Base-by-base conservation (phyloP, 2,797 vertebrate genomes). In the Nannoperca obscura region DNA sequence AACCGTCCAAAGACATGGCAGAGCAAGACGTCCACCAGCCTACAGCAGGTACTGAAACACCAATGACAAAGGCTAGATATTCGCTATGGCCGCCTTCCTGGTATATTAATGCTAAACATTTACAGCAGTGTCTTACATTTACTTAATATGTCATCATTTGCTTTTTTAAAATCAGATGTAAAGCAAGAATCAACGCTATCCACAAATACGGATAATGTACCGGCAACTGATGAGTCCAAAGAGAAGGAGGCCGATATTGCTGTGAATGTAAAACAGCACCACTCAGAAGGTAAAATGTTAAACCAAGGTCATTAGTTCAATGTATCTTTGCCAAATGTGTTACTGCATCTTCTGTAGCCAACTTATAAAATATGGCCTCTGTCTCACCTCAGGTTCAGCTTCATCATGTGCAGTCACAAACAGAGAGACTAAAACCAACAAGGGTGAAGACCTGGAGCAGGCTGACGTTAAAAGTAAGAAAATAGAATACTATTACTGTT, bases 1-100 rank as follows among this genome's bases (percentile, higher is more conserved):
- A 76, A 57, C 13, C 32, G 24, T 55, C 22, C 3, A 7, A 46
- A 86, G 54, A 70, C 50, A 92, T 91, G 91, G 85, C 71, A 54
- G 83, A 83, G 17, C 36, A 71, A 54, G 46, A 53, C 40, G 2
- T 12, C 46, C 27, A 0, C 11, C 46, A 53, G 8, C 24, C 30
- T 24, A 4, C 9, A 50, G 17, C 60, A 80, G 82, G 68, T 83
- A 76, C n/a, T 61, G 11, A 24, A 59, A 59, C 42, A 42, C 3
- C 5, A 15, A 1, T 22, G 7, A 17, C 10, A 20, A 61, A 36
- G 3, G 4, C 5, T 59, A 60, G 27, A 14, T 30, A 44, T 27
- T 0, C n/a, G 2, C 20, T 40, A 9, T 19, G 14, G 3, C 34
- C 8, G 5, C 34, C 34, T 9, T 3, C 34, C 63, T 6, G 20